Evolutionary conservation across 2,113 vertebrate species (phyloP).

Genomic region (Terrapene triunguis): DNA sequence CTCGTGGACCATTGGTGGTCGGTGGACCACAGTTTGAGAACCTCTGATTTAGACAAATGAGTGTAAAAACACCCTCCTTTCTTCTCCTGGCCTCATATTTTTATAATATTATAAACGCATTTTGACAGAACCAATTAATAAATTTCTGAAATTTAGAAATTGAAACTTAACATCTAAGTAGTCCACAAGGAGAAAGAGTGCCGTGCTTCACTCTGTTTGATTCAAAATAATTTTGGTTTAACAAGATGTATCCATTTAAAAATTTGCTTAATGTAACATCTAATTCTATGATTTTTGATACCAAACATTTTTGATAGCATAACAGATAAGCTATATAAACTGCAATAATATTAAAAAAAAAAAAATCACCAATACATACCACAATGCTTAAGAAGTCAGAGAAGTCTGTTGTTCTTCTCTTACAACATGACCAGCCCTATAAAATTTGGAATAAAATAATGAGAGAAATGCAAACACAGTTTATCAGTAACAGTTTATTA

Average conservation of each 20-base stretch:
- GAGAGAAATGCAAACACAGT: slow-evolving; percentile 12
- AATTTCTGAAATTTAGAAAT: not conserved
- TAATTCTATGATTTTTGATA: not conserved
- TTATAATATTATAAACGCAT: not conserved
- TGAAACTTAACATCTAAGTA: not conserved
- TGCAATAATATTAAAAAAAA: not conserved
- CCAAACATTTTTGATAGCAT: not conserved
- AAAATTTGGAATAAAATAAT: slow-evolving; percentile 36
- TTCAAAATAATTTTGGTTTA: not conserved
- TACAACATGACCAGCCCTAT: slow-evolving; percentile 99
- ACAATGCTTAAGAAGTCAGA: slow-evolving; percentile 96
- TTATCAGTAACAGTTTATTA: not conserved
- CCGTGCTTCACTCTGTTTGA: not conserved
- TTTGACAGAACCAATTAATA: not conserved
- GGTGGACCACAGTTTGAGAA: no score
- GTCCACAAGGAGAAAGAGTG: not conserved
- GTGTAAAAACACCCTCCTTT: not conserved
- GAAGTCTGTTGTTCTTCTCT: slow-evolving; percentile 96
- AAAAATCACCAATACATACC: slow-evolving; percentile 81
- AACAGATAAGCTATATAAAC: not conserved
- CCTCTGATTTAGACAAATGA: not conserved
- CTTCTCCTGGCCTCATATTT: not conserved
- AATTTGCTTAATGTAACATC: not conserved
- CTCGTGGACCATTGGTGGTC: no score
- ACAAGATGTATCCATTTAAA: not conserved